A percentile compares a stretch with the other conserved stretches of the same genome.
phyloP scores from a whole-genome alignment of 2,797 vertebrate species.

The Ataeniobius toweri region DNA sequence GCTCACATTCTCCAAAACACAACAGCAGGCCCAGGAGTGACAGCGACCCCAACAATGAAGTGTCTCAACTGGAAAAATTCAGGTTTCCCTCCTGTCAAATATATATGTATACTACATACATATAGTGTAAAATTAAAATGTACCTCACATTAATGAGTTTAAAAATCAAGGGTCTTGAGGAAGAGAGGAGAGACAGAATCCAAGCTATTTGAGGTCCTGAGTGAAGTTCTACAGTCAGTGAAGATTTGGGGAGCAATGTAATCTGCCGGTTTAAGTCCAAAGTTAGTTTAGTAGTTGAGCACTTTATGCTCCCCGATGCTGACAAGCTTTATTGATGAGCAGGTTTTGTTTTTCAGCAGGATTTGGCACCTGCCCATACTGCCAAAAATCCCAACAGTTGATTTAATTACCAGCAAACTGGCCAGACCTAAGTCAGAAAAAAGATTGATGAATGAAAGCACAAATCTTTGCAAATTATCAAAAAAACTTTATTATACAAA shows the following conservation, averaged over 20 bases:
- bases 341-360: neutral
- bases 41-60: conserved; percentile 78
- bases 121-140: neutral
- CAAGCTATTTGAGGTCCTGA: no score
- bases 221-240: neutral
- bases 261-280: neutral
- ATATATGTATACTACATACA: no score
- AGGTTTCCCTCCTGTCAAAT: conserved; percentile 73
- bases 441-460: neutral
- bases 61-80: conserved; percentile 87
- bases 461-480: neutral
- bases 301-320: neutral
- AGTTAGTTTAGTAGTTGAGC: neutral
- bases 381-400: neutral
- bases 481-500: no score
- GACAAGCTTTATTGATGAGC: neutral
- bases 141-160: neutral
- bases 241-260: neutral
- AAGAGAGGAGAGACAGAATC: no score
- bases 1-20: conserved; percentile 58
- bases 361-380: neutral
- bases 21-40: conserved; percentile 56
- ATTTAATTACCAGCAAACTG: no score
- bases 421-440: no score
- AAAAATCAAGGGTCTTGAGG: neutral